Evolutionary conservation across 2,797 vertebrate species (phyloP).

Genomic region (Pangasius djambal): DNA sequence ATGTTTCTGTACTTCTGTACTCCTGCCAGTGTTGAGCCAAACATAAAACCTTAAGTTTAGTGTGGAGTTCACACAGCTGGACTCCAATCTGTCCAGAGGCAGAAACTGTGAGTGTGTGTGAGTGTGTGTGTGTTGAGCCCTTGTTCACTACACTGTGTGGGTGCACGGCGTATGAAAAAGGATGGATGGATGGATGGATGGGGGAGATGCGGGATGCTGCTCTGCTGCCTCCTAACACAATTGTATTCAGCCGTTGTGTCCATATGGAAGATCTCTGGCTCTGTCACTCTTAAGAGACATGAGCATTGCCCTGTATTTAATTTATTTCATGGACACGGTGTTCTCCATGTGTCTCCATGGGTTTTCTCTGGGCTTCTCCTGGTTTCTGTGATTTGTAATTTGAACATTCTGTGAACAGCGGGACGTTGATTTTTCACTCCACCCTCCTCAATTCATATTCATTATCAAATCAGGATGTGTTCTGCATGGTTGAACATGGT

Average conservation of each 20-base stretch:
- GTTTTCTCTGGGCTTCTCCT: neutral
- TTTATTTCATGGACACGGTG: neutral
- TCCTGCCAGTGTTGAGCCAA: neutral
- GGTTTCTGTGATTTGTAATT: neutral
- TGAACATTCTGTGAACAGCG: neutral
- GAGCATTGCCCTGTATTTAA: neutral
- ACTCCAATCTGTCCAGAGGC: slow-evolving; percentile 42
- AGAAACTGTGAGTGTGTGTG: slow-evolving; percentile 18
- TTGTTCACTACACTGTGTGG: slow-evolving; percentile 8
- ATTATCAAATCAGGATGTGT: neutral
- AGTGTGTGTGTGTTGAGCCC: slow-evolving; percentile 14
- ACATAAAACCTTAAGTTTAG: slow-evolving; percentile 20
- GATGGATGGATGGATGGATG: slow-evolving; percentile 43
- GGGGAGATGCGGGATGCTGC: slow-evolving; percentile 47
- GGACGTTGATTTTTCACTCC: neutral
- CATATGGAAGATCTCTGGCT: slow-evolving; percentile 69
- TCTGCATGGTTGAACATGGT: too few species aligned
- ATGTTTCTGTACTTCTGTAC: neutral
- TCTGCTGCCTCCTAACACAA: slow-evolving; percentile 70
- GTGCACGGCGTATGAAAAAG: neutral
- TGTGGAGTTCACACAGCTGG: slow-evolving; percentile 26
- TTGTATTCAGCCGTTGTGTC: slow-evolving; percentile 69
- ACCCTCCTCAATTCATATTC: neutral
- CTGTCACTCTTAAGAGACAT: slow-evolving; percentile 50
- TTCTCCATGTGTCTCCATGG: neutral